These are phyloP conservation scores for Theristus sp. DNA, from an alignment of 2,888 invertebrate species.

Conservation along the genomic window DNA sequence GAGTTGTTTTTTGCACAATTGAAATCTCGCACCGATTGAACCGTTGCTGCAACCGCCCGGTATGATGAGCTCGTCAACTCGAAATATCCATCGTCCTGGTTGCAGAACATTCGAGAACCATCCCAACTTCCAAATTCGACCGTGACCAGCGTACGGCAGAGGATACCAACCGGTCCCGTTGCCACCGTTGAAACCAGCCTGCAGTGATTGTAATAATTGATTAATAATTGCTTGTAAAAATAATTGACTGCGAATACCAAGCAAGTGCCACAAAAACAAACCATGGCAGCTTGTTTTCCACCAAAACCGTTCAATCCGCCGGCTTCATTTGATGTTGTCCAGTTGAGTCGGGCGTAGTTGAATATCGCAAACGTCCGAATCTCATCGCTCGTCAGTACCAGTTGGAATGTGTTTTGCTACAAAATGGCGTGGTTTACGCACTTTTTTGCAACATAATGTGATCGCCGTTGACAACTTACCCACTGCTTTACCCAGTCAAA, in stretches of 20 bases:
- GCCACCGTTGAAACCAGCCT: constrained; percentile 91
- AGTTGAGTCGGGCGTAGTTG: constrained; percentile 71
- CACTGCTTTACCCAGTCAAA: constrained; percentile 21
- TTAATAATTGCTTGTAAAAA: too few species aligned
- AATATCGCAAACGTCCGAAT: constrained; percentile 80
- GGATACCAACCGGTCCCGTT: constrained; percentile 50
- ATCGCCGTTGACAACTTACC: constrained; percentile 7
- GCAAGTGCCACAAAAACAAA: neutral
- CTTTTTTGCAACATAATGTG: neutral
- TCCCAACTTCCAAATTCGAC: constrained; percentile 42
- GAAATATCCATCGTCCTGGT: constrained; percentile 65
- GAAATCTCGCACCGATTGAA: constrained; percentile 14
- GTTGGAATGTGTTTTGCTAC: constrained; percentile 83
- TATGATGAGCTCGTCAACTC: neutral
- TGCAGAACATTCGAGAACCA: constrained; percentile 25
- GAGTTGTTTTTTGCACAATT: neutral
- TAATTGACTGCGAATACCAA: neutral
- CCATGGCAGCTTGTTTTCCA: constrained; percentile 19
- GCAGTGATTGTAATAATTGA: neutral
- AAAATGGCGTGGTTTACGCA: neutral
- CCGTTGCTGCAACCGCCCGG: constrained; percentile 17
- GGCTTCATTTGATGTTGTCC: constrained; percentile 77
- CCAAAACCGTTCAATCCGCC: constrained; percentile 34
- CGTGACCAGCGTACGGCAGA: constrained; percentile 27
- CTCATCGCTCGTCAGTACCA: constrained; percentile 77